These are phyloP conservation scores for Ceratosolen fusciceps DNA, from an alignment of 1,140 invertebrate genomes.

Conservation along the genomic window DNA sequence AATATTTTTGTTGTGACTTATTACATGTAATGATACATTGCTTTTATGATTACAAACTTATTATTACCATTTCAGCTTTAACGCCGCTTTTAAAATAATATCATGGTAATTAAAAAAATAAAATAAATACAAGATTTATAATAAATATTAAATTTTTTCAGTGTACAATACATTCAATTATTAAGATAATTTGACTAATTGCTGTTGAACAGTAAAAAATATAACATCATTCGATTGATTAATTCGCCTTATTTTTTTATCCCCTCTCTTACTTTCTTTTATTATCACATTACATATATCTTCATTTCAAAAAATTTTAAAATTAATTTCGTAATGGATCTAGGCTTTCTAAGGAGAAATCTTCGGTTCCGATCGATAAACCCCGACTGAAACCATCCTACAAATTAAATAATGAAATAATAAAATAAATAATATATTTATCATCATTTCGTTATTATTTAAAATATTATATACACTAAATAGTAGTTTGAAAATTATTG, in stretches of 20 bases:
- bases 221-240: constrained; percentile 54
- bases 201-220: constrained; percentile 60
- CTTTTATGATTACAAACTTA: background rate
- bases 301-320: constrained; percentile 18
- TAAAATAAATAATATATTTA: background rate
- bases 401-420: constrained; percentile 47
- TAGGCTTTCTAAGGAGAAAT: constrained; percentile 88
- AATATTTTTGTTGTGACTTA: background rate
- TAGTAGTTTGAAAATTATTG: no score
- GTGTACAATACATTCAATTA: constrained; percentile 42
- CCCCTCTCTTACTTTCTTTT: background rate
- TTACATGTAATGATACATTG: background rate
- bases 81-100: background rate
- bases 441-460: background rate
- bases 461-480: no score
- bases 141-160: constrained; percentile 61
- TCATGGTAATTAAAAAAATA: background rate
- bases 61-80: background rate
- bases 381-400: constrained; percentile 88
- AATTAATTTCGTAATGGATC: constrained; percentile 79
- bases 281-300: constrained; percentile 49
- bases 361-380: constrained; percentile 83
- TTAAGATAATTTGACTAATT: constrained; percentile 66
- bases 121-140: no score
- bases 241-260: constrained; percentile 43